Base-by-base conservation (phyloP, 2,113 vertebrate genomes). In the Cebus imitator region DNA sequence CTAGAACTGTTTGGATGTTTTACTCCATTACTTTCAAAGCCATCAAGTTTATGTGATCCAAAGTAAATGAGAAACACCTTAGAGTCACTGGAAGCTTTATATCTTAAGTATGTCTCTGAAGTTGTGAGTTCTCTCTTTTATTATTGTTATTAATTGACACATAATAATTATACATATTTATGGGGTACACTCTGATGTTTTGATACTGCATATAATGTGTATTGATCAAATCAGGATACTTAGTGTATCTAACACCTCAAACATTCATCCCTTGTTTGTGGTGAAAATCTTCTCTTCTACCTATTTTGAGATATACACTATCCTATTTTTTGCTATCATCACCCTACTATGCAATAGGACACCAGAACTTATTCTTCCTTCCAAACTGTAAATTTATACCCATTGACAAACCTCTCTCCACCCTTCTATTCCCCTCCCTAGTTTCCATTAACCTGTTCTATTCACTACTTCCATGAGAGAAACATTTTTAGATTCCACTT, bases 11-110 rank as follows among this genome's bases (percentile, higher is more conserved):
- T 92, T 89, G 50, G 6, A 97, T 37, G 20, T 72, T 98, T 95
- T 40, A 87, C 48, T 85, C 84, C 75, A 84, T 94, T 97, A 87
- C 64, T 94, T 98, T 96, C 64, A 95, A 97, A 96, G 89, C 73
- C 81, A 94, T 66, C 1, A 7, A 91, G 18, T 23, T 92, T 84
- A 66, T 43, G 21, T 50, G 91, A 88, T 96, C 14, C 79, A 93
- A 32, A 58, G 20, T 92, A 93, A 87, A 35, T 76, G 84, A 93
- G 32, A 0, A 35, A 91, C 35, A 94, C 20, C 61, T 94, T 76
- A 55, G 75, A 92, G 58, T 52, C 17, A 57, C 80, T 61, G 40
- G 87, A 95, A 95, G 91, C 96, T 83, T 45, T 25, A 95, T 40
- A 83, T 30, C 78, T 72, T 64, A 94, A 92, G 57, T n/a, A 25